Evolutionary conservation across 2,888 invertebrate species (phyloP), one percentile per base, ranked within the genome.

Genomic region (Smittia aterrima): DNA sequence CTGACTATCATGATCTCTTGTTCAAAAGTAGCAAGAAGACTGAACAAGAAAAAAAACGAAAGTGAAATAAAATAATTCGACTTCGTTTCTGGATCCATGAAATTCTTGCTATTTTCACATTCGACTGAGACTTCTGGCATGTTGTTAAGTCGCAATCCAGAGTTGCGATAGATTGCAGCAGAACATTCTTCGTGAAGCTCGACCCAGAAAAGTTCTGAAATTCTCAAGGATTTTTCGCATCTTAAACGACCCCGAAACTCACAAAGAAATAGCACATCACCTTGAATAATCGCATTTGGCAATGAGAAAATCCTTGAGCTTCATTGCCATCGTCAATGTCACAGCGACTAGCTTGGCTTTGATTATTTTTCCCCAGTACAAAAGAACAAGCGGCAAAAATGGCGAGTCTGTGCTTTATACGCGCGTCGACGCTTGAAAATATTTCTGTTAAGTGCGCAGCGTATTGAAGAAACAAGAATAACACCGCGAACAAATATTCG

Each of bases 41-140:
- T 70, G 54, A 70, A 70, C 70, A 70, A 70, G 70, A 70, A 70
- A 70, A n/a, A 66, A 70, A 70, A 70, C 70, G 70, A 70, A 70
- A 70, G 70, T 70, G 70, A 70, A 53, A 53, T 53, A 27, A 66
- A 13, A 66, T 16, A 66, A 6, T 66, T 27, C 58, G 58, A 9
- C 1, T 7, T 58, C 18, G 11, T 11, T 58, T 58, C n/a, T 18
- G 58, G 20, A 58, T 58, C 41, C 40, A 67, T 41, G 40, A 40
- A 22, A 67, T 58, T 20, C 22, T 4, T 22, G 2, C 58, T 18
- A 32, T 32, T 16, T 47, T n/a, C 11, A 11, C n/a, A 47, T n/a
- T 47, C 47, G 11, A 6, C 9, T 38, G 6, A 47, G 47, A 47
- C n/a, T 66, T 66, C 27, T 66, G 66, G 27, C 25, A 66, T 66